Evolutionary conservation across 1,140 invertebrate genomes (phyloP).

Genomic region (Zaprionus taronus): DNA sequence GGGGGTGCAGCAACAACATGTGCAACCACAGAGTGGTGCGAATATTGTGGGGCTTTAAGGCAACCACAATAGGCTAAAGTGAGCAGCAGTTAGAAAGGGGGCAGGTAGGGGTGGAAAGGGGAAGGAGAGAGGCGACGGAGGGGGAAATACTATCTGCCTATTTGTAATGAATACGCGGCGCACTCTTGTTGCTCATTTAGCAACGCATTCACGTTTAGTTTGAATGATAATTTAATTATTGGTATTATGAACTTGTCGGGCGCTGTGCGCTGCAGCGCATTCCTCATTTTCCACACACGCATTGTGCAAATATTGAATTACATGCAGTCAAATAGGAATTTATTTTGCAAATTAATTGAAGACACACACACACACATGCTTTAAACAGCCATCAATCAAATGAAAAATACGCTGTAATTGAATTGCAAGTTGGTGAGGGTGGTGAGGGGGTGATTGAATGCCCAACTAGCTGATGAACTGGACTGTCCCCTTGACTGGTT

Average conservation of each 20-base stretch:
- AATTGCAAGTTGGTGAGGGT: background rate
- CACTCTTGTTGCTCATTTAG: slow-evolving; percentile 6
- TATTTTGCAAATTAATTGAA: slow-evolving; percentile 3
- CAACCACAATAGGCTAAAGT: slow-evolving; percentile 30
- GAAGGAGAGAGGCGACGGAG: background rate
- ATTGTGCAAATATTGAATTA: slow-evolving; percentile 3
- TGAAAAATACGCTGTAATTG: background rate
- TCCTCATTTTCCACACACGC: background rate
- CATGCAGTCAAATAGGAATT: slow-evolving; percentile 1
- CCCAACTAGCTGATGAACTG: background rate
- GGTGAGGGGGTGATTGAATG: background rate
- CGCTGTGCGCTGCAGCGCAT: background rate
- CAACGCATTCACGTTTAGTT: slow-evolving; percentile 9
- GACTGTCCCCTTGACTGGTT: background rate
- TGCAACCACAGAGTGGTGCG: slow-evolving; percentile 28
- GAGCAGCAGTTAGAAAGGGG: background rate
- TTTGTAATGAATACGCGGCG: background rate
- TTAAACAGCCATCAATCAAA: background rate
- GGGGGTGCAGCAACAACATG: background rate
- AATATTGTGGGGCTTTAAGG: slow-evolving; percentile 32
- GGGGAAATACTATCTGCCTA: background rate
- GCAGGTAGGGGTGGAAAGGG: background rate
- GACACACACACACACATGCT: background rate
- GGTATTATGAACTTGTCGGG: background rate
- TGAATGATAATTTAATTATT: slow-evolving; percentile 12